Evolutionary conservation across 2,888 invertebrate genomes (phyloP).

Genomic region (Pasiphila rectangulata): DNA sequence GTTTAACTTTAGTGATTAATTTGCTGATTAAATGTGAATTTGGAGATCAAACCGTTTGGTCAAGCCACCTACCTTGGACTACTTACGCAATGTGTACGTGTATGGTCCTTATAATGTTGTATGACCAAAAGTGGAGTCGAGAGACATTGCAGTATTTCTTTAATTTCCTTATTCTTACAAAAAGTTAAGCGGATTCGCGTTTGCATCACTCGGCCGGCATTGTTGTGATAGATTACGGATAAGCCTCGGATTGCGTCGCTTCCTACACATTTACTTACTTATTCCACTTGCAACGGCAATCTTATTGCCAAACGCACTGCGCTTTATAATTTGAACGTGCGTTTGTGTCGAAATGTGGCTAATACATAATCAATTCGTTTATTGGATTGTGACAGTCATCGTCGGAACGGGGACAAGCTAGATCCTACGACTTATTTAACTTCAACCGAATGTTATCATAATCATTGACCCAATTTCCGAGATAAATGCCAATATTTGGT

Average conservation of each 20-base stretch:
- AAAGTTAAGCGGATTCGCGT: neutral
- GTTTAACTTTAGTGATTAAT: constrained; percentile 13
- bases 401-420: constrained; percentile 33
- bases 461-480: constrained; percentile 37
- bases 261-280: constrained; percentile 30
- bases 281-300: constrained; percentile 30
- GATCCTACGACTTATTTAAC: constrained; percentile 28
- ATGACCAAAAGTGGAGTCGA: constrained; percentile 23
- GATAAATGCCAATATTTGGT: constrained; percentile 37
- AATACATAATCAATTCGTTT: constrained; percentile 39
- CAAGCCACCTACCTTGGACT: constrained; percentile 61
- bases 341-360: constrained; percentile 40
- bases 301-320: constrained; percentile 35
- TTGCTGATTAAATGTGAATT: constrained; percentile 39
- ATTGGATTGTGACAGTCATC: constrained; percentile 37
- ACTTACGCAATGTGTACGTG: constrained; percentile 54
- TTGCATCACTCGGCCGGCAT: constrained; percentile 11
- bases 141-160: neutral
- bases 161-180: constrained; percentile 14
- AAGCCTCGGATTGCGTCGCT: constrained; percentile 28
- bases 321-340: constrained; percentile 40
- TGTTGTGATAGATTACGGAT: constrained; percentile 22
- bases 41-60: constrained; percentile 50
- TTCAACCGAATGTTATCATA: constrained; percentile 38
- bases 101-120: constrained; percentile 29